phyloP scores from a whole-genome alignment of 1,140 invertebrate species.

The Calephelis nemesis region DNA sequence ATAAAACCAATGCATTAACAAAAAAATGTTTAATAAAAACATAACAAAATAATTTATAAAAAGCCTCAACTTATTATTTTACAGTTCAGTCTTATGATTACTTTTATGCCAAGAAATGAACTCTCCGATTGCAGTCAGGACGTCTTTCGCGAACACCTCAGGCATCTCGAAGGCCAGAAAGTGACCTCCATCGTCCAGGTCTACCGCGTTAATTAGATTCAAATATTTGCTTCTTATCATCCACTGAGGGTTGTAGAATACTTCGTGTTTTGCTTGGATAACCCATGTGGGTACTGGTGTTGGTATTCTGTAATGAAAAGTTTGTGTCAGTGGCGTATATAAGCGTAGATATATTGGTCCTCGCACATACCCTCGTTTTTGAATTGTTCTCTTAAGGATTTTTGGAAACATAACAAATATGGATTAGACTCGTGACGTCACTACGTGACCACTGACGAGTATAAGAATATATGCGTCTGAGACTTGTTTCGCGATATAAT shows the following conservation, averaged over 20 bases:
- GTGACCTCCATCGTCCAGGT: conserved; percentile 84
- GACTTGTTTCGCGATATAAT: too few relatives aligned
- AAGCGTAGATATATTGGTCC: too few relatives aligned
- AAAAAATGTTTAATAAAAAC: too few relatives aligned
- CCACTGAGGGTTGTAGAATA: conserved; percentile 71
- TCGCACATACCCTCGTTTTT: too few relatives aligned
- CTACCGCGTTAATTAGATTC: conserved; percentile 79
- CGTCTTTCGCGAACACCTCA: conserved; percentile 81
- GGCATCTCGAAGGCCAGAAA: conserved; percentile 89
- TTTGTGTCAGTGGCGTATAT: conserved; percentile 33
- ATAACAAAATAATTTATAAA: background rate
- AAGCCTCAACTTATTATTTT: conserved; percentile 7
- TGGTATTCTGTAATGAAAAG: conserved; percentile 62
- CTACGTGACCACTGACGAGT: too few relatives aligned
- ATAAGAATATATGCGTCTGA: too few relatives aligned
- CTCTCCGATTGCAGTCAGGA: conserved; percentile 44
- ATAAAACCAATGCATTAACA: too few relatives aligned
- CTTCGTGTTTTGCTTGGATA: conserved; percentile 80
- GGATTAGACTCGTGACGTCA: too few relatives aligned
- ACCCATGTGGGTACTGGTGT: conserved; percentile 80
- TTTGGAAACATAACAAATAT: too few relatives aligned
- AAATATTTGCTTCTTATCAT: conserved; percentile 72
- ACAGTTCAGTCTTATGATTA: conserved; percentile 50
- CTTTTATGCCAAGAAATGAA: conserved; percentile 47
- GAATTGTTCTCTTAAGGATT: too few relatives aligned